These are phyloP conservation scores for Vimba vimba DNA, from an alignment of 2,113 vertebrate species.

Conservation along the genomic window DNA sequence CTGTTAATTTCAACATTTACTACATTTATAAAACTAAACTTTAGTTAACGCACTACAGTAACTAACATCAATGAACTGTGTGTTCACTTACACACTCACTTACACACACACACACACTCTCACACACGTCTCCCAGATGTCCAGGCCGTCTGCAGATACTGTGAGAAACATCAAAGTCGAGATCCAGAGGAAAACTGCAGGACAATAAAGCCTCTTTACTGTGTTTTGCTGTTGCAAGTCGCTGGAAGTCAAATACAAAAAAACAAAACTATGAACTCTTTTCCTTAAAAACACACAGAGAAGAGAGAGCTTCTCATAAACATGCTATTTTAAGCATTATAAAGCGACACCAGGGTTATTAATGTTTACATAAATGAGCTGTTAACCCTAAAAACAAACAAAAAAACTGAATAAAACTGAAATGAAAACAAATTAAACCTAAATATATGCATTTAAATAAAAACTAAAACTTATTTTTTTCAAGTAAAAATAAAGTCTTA, in stretches of 20 bases:
- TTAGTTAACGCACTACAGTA: no score
- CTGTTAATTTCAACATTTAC: no score
- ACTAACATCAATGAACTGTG: no score
- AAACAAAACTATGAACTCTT: background rate
- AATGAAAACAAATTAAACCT: background rate
- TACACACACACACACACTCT: no score
- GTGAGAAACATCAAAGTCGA: conserved; percentile 45
- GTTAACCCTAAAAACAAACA: no score
- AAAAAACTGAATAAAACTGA: background rate
- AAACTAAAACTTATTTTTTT: no score
- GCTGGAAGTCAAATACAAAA: background rate
- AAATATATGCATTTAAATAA: no score
- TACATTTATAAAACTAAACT: no score
- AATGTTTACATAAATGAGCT: background rate
- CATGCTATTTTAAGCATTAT: background rate
- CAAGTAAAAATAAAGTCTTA: no score
- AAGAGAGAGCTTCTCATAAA: background rate
- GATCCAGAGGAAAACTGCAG: background rate
- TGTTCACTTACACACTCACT: no score
- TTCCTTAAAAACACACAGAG: background rate
- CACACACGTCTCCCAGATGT: conserved; percentile 42
- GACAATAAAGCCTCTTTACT: background rate
- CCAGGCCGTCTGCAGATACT: background rate
- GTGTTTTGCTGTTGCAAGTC: background rate
- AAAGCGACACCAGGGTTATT: background rate